Evolutionary conservation across 2,797 vertebrate genomes (phyloP).

Genomic region (Gorsachius magnificus): DNA sequence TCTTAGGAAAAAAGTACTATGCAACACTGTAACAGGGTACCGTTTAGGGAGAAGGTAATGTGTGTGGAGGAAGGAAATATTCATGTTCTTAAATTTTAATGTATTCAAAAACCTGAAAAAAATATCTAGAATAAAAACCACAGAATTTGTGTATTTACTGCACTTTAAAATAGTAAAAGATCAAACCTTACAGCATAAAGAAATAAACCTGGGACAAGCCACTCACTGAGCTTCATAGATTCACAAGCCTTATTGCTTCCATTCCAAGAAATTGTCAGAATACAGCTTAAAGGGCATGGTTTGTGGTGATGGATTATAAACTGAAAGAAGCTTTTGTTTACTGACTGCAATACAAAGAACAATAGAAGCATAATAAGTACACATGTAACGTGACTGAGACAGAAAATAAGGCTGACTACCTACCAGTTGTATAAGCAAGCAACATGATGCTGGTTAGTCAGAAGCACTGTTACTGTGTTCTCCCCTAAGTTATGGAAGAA

Average conservation of each 20-base stretch:
- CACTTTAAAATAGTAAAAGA: neutral
- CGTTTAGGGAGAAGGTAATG: neutral
- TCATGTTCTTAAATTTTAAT: neutral
- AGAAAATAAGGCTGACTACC: neutral
- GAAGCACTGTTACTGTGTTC: neutral
- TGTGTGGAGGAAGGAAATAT: neutral
- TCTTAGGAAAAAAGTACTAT: neutral
- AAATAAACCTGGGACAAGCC: neutral
- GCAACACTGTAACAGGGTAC: neutral
- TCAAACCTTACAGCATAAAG: neutral
- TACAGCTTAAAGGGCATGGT: neutral
- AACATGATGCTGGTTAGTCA: neutral
- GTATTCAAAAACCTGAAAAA: neutral
- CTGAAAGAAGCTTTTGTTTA: neutral
- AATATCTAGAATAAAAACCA: neutral
- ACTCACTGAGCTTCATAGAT: neutral
- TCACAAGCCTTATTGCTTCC: neutral
- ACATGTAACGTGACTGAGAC: neutral
- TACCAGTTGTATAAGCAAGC: neutral
- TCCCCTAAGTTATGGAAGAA: neutral
- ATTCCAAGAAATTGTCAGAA: constrained; percentile 4
- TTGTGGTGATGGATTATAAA: neutral
- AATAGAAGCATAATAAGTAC: neutral
- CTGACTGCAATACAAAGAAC: neutral
- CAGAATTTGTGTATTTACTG: neutral